Evolutionary conservation across 2,888 invertebrate species (phyloP), one percentile per base, ranked within the genome.

Genomic region (Apamea anceps): DNA sequence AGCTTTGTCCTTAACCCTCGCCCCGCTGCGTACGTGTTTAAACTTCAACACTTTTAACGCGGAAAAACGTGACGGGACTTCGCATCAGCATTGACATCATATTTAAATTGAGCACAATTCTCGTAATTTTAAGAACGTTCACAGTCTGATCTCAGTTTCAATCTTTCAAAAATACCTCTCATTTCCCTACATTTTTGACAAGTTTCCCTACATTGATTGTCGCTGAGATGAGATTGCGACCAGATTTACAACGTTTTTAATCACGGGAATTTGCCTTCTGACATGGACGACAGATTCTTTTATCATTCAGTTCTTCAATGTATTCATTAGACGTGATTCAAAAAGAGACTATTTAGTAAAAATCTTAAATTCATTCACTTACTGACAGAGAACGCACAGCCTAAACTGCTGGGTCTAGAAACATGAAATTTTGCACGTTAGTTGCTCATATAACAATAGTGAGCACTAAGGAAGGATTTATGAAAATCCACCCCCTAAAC

Each of bases 1-100:
- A 75, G 8, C 8, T 70, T 60, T 18, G 72, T 15, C 85, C 83
- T 65, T 85, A 68, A 85, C 81, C 83, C 72, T 70, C 81, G 68
- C 45, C 12, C 51, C 15, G 63, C 21, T 28, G 71, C 13, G 51
- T 63, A 85, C 85, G 85, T 80, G 83, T 18, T 37, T 28, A 25
- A 42, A 68, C 57, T 37, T 51, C 4, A 63, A 72, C n/a, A 45
- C 8, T 60, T 68, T 25, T 60, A 72, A 73, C n/a, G 37, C 72
- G 80, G 85, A 80, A 80, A 28, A 48, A 75, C 82, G 81, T 75
- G 81, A 85, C 67, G 10, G 51, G 81, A 70, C 72, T 85, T 72
- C 85, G 63, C 13, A 37, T 25, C 12, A 10, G 8, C 18, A n/a
- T 32, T 25, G 42, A 6, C 28, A 70, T 51, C 18, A 37, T 67